Evolutionary conservation across 2,888 invertebrate genomes (phyloP).

Genomic region (Eristalis pertinax): DNA sequence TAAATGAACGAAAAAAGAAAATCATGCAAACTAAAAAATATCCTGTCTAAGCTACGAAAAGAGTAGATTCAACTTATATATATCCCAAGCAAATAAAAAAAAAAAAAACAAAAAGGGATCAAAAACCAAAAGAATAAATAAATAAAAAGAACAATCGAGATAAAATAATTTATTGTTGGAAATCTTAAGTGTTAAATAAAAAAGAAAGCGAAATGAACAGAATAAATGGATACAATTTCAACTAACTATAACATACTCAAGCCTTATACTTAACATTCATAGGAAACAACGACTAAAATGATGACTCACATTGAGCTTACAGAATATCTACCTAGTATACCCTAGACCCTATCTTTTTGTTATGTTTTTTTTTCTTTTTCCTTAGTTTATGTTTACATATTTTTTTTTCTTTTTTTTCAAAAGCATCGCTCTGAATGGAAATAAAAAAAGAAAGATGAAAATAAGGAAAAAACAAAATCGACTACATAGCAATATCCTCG

Average conservation of each 20-base stretch:
- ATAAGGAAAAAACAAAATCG: not conserved
- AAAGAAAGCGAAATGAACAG: not conserved
- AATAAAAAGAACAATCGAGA: not conserved
- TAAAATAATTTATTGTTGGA: slow-evolving; percentile 11
- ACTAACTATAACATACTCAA: slow-evolving; percentile 27
- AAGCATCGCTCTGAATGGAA: slow-evolving; percentile 42
- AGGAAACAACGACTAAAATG: slow-evolving; percentile 32
- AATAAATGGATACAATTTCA: not conserved
- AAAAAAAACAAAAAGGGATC: too few species aligned
- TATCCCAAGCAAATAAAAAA: not conserved
- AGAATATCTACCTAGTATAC: slow-evolving; percentile 40
- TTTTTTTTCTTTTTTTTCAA: slow-evolving; percentile 8
- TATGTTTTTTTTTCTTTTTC: not conserved
- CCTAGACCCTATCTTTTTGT: slow-evolving; percentile 36
- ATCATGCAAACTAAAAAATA: too few species aligned
- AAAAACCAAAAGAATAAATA: not conserved
- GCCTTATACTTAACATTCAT: slow-evolving; percentile 14
- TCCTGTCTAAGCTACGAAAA: too few species aligned
- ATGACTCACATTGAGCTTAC: slow-evolving; percentile 26
- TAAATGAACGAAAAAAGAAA: too few species aligned
- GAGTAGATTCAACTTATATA: not conserved
- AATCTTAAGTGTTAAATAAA: slow-evolving; percentile 4
- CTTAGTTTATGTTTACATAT: not conserved
- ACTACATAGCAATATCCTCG: slow-evolving; percentile 27
- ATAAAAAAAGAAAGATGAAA: slow-evolving; percentile 1